These are phyloP conservation scores for Holotrichia oblita DNA, from an alignment of 1,140 invertebrate genomes.

Conservation along the genomic window DNA sequence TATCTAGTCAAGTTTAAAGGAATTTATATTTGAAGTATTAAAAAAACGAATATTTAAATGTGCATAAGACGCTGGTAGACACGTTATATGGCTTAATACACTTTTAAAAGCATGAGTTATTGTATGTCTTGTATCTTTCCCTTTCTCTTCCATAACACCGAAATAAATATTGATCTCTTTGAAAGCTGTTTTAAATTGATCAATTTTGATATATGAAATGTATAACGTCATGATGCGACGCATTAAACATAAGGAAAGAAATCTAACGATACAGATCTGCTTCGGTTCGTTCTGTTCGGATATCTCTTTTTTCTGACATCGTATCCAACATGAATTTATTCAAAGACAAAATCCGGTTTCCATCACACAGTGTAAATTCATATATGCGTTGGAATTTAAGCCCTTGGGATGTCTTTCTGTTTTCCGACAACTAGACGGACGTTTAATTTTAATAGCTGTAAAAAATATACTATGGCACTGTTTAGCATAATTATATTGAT, in stretches of 20 bases:
- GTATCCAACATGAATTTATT: slow-evolving; percentile 12
- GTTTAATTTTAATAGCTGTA: slow-evolving; percentile 9
- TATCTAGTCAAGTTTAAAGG: too few species aligned
- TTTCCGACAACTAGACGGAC: slow-evolving; percentile 5
- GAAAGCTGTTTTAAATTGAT: too few species aligned
- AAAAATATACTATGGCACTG: background rate
- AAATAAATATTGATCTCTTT: too few species aligned
- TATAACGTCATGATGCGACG: too few species aligned
- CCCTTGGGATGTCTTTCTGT: slow-evolving; percentile 19
- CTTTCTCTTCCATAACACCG: too few species aligned
- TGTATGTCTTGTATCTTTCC: too few species aligned
- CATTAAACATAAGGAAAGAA: background rate
- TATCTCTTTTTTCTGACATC: slow-evolving; percentile 3
- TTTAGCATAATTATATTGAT: slow-evolving; percentile 10
- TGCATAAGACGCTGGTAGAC: too few species aligned
- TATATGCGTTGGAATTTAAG: slow-evolving; percentile 8
- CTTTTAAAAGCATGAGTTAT: too few species aligned
- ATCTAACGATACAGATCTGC: background rate
- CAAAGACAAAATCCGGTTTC: slow-evolving; percentile 19
- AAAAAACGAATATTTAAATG: too few species aligned
- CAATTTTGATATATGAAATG: too few species aligned
- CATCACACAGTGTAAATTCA: background rate
- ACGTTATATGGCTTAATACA: too few species aligned
- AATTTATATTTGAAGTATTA: too few species aligned
- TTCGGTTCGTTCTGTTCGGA: slow-evolving; percentile 5